A percentile compares a stretch with the other conserved stretches of the same genome.
These are phyloP conservation scores for Cyanocitta stelleri DNA, from an alignment of 2,113 vertebrate genomes.

Conservation along the genomic window DNA sequence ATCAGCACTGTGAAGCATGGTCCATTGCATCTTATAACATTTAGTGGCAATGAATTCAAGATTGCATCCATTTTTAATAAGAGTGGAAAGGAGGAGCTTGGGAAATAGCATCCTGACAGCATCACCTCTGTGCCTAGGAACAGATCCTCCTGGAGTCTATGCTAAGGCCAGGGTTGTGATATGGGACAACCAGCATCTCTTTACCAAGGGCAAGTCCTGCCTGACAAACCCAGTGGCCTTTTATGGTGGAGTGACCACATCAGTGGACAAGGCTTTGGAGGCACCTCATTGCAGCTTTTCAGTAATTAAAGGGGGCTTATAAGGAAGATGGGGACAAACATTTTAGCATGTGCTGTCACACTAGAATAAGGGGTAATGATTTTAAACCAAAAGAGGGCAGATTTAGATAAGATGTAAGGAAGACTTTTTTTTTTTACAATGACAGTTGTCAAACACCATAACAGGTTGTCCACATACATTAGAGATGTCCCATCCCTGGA, in stretches of 20 bases:
- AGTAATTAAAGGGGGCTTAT: background rate
- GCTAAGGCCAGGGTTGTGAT: background rate
- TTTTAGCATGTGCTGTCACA: background rate
- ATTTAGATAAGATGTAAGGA: background rate
- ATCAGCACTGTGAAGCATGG: background rate
- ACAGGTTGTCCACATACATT: background rate
- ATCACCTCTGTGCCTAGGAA: background rate
- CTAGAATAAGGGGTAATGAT: background rate
- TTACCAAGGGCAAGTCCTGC: background rate
- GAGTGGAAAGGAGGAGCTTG: background rate
- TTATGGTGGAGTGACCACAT: background rate
- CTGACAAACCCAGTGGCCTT: background rate
- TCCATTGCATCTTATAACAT: background rate
- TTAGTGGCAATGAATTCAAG: background rate
- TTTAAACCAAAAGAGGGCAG: background rate
- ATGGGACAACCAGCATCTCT: accelerated
- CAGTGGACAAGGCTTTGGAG: background rate
- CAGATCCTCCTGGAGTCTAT: background rate
- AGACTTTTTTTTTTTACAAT: background rate
- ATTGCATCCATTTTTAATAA: background rate
- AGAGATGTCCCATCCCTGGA: background rate
- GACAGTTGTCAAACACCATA: background rate
- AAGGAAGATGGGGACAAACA: background rate
- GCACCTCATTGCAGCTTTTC: background rate
- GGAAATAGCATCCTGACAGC: background rate